These are phyloP conservation scores for Baronia brevicornis DNA, from an alignment of 2,888 invertebrate genomes.

Conservation along the genomic window DNA sequence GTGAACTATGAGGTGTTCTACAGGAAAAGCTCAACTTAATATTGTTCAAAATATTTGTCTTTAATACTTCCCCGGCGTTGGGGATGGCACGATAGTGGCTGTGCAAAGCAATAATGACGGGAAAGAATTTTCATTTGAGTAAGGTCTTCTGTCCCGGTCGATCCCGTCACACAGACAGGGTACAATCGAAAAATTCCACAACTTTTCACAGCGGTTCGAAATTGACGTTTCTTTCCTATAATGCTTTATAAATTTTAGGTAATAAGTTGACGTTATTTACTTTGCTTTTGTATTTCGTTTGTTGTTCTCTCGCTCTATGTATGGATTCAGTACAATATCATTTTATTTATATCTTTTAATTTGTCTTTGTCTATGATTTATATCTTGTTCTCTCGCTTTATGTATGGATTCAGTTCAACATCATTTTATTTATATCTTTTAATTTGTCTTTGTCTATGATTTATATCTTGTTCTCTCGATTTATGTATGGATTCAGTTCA, in stretches of 20 bases:
- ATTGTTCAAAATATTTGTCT: conserved; percentile 21
- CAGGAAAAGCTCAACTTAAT: background rate
- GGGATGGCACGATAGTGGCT: conserved; percentile 33
- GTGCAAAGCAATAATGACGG: conserved; percentile 56
- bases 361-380: conserved; percentile 4
- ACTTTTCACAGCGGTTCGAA: conserved; percentile 50
- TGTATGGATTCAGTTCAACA: no score
- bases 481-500: no score
- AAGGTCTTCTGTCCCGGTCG: conserved; percentile 37
- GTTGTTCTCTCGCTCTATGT: no score
- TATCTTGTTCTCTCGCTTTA: no score
- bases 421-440: no score
- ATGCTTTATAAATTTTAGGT: conserved; percentile 12
- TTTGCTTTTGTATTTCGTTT: conserved; percentile 7
- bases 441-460: no score
- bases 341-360: no score
- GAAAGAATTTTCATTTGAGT: conserved; percentile 66
- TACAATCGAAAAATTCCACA: conserved; percentile 58
- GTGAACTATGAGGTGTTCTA: no score
- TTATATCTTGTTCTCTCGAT: no score
- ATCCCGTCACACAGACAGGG: conserved; percentile 32
- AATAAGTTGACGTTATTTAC: conserved; percentile 9
- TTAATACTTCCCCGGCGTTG: conserved; percentile 28
- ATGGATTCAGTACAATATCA: no score
- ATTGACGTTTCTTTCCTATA: conserved; percentile 31